phyloP scores from a whole-genome alignment of 2,113 vertebrate genomes.

The Spea multiplicata region DNA sequence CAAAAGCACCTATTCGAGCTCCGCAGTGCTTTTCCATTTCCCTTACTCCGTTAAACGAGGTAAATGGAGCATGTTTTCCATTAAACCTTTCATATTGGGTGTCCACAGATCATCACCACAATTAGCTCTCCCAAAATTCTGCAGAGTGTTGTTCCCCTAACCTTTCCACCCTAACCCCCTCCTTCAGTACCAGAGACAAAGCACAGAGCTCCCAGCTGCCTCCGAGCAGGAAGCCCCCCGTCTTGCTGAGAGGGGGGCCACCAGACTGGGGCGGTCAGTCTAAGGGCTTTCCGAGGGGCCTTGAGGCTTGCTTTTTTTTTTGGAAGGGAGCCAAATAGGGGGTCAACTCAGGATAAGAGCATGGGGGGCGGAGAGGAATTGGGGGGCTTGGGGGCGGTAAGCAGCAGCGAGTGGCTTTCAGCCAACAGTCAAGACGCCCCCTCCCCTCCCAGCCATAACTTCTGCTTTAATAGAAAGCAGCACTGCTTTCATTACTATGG shows the following conservation, averaged over 20 bases:
- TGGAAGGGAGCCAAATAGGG: slow-evolving; percentile 37
- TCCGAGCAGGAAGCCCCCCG: slow-evolving; percentile 41
- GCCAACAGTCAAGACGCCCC: slow-evolving; percentile 37
- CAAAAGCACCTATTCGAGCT: not conserved
- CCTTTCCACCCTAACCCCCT: slow-evolving; percentile 43
- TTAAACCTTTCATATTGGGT: not conserved
- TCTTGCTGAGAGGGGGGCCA: slow-evolving; percentile 32
- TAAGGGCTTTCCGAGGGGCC: slow-evolving; percentile 42
- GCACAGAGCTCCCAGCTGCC: slow-evolving; percentile 45
- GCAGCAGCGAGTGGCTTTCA: slow-evolving; percentile 44
- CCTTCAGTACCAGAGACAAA: slow-evolving; percentile 40
- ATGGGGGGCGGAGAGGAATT: slow-evolving; percentile 43
- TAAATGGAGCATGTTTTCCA: not conserved
- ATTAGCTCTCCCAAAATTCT: slow-evolving; percentile 11
- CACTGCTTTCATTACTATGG: slow-evolving; percentile 42
- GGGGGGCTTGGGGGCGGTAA: slow-evolving; percentile 41
- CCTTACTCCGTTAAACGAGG: not conserved
- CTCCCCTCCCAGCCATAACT: slow-evolving; percentile 45
- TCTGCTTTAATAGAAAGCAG: slow-evolving; percentile 48
- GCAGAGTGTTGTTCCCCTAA: slow-evolving; percentile 42
- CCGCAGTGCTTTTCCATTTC: not conserved
- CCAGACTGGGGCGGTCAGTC: slow-evolving; percentile 47
- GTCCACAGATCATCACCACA: slow-evolving; percentile 9
- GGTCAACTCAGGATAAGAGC: slow-evolving; percentile 43
- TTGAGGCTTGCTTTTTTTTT: slow-evolving; percentile 33